phyloP scores from a whole-genome alignment of 2,888 invertebrate genomes.

The Aporophyla lueneburgensis region DNA sequence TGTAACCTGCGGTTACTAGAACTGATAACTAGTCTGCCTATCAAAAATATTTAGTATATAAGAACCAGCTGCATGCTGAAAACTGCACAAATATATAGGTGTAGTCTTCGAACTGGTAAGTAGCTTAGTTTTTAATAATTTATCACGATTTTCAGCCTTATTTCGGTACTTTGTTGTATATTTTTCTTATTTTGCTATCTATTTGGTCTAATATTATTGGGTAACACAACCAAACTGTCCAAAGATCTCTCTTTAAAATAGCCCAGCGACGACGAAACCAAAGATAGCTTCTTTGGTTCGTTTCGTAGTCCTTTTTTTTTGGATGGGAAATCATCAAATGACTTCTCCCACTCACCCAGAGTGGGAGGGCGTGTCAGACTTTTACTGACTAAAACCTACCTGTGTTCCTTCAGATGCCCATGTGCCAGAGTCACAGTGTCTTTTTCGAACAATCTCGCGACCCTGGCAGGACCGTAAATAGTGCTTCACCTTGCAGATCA shows the following conservation, averaged over 20 bases:
- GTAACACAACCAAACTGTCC: not conserved
- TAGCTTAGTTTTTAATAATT: not conserved
- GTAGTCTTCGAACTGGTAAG: constrained; percentile 5
- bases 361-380: too few species aligned
- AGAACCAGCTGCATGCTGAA: not conserved
- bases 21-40: constrained; percentile 18
- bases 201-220: not conserved
- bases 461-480: not conserved
- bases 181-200: not conserved
- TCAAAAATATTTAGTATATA: constrained; percentile 11
- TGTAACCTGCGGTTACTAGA: not conserved
- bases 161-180: not conserved
- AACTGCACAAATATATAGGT: not conserved
- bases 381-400: too few species aligned
- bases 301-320: not conserved
- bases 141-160: not conserved
- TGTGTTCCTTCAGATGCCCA: too few species aligned
- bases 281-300: not conserved
- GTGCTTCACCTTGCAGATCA: not conserved
- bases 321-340: too few species aligned
- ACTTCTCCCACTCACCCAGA: too few species aligned
- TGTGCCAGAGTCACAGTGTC: too few species aligned
- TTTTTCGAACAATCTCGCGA: too few species aligned
- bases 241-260: not conserved
- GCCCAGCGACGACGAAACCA: not conserved